Conservation (phyloP, 2,113 vertebrate species). For the Aptenodytes forsteri region DNA sequence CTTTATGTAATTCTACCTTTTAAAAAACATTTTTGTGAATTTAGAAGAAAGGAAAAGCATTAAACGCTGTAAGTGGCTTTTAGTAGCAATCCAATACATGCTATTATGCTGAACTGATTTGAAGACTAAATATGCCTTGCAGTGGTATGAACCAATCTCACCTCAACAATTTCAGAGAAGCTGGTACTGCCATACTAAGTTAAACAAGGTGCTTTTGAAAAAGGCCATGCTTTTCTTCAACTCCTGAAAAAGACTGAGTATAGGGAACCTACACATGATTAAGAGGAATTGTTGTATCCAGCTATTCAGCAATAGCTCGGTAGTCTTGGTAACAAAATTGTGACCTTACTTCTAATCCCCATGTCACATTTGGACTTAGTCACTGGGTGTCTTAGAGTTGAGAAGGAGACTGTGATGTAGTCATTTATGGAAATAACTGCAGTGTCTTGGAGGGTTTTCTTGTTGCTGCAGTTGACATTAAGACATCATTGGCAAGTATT, state of each 20-base stretch:
- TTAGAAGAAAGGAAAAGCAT: neutral
- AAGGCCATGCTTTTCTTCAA: neutral
- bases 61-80: neutral
- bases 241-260: neutral
- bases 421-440: neutral
- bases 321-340: neutral
- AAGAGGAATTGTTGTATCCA: neutral
- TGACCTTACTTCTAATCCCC: neutral
- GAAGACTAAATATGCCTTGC: neutral
- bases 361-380: neutral
- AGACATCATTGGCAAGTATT: neutral
- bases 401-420: neutral
- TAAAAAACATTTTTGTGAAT: neutral
- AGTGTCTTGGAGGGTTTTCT: neutral
- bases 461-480: neutral
- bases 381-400: neutral
- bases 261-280: neutral
- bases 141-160: neutral
- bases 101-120: neutral
- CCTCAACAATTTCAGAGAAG: neutral
- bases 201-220: constrained; percentile 27
- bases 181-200: neutral
- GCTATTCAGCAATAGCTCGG: neutral
- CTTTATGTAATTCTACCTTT: neutral
- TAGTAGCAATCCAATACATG: neutral